Conservation (phyloP, 2,113 vertebrate genomes). For the Trochalopteron elliotii region DNA sequence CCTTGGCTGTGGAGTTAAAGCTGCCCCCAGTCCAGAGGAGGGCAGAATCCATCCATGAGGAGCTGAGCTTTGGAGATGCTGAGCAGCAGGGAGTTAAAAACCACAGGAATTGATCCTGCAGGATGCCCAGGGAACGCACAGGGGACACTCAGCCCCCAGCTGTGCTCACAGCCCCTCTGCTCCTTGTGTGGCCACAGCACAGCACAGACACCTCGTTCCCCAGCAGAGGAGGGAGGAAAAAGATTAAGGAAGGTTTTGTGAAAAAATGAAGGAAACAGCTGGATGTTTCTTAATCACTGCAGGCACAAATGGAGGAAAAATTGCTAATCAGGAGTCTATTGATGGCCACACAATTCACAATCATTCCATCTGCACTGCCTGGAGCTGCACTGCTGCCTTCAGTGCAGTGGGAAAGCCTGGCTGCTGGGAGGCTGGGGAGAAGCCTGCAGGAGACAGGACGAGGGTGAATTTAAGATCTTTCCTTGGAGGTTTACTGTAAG, state of each 20-base stretch:
- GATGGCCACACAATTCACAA: conserved; percentile 4
- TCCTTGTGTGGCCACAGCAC: not conserved
- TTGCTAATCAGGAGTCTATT: conserved; percentile 13
- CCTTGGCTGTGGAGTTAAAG: not conserved
- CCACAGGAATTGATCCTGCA: not conserved
- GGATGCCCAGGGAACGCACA: not conserved
- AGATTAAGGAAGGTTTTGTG: not conserved
- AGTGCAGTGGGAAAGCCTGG: not conserved
- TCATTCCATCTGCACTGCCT: not conserved
- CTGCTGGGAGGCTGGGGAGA: not conserved
- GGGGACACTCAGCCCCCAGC: not conserved
- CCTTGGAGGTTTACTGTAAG: not conserved
- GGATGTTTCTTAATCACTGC: not conserved
- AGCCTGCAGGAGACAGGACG: not conserved
- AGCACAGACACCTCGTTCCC: not conserved
- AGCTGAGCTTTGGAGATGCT: not conserved
- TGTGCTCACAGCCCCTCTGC: not conserved
- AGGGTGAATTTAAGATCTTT: not conserved
- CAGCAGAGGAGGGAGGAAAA: not conserved
- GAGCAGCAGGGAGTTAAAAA: not conserved
- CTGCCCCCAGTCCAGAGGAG: not conserved
- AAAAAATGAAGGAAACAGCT: not conserved
- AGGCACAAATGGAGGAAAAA: not conserved
- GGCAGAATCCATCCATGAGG: not conserved
- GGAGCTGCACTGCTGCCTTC: not conserved